Evolutionary conservation across 2,888 invertebrate species (phyloP).

Genomic region (Drosophila tanythrix): DNA sequence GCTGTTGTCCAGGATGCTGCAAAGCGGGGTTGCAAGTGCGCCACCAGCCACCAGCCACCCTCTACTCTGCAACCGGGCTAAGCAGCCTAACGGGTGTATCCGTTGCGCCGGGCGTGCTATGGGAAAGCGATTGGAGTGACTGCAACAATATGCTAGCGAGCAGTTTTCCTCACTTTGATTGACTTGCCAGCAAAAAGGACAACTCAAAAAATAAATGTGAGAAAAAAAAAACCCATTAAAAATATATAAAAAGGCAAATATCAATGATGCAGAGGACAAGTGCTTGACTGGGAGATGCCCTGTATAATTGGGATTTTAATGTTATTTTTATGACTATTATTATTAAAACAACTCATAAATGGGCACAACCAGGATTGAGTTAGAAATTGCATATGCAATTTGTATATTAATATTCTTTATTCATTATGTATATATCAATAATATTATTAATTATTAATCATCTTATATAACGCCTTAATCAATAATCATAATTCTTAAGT

Average conservation of each 20-base stretch:
- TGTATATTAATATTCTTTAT: background rate
- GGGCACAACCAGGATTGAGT: background rate
- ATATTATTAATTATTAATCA: background rate
- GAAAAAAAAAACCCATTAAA: slow-evolving; percentile 47
- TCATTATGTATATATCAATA: background rate
- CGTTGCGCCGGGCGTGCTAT: slow-evolving; percentile 67
- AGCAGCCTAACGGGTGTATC: slow-evolving; percentile 50
- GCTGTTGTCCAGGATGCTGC: slow-evolving; percentile 67
- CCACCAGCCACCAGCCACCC: slow-evolving; percentile 2
- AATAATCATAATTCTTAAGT: background rate
- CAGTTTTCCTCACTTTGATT: slow-evolving; percentile 37
- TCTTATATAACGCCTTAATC: background rate
- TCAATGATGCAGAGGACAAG: background rate
- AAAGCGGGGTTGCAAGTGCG: slow-evolving; percentile 55
- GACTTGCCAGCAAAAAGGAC: slow-evolving; percentile 55
- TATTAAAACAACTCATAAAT: accelerated
- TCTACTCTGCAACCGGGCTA: background rate
- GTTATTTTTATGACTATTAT: background rate
- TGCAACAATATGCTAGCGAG: slow-evolving; percentile 76
- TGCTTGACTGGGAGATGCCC: background rate
- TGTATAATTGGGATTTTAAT: background rate
- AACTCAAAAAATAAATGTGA: slow-evolving; percentile 53
- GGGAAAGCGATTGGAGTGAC: slow-evolving; percentile 74
- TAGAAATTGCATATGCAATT: background rate
- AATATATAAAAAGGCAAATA: slow-evolving; percentile 6